Percentiles rank a stretch among this genome's conserved stretches.
These are phyloP conservation scores for Drosophila borealis DNA, from an alignment of 2,888 invertebrate genomes.

Conservation along the genomic window DNA sequence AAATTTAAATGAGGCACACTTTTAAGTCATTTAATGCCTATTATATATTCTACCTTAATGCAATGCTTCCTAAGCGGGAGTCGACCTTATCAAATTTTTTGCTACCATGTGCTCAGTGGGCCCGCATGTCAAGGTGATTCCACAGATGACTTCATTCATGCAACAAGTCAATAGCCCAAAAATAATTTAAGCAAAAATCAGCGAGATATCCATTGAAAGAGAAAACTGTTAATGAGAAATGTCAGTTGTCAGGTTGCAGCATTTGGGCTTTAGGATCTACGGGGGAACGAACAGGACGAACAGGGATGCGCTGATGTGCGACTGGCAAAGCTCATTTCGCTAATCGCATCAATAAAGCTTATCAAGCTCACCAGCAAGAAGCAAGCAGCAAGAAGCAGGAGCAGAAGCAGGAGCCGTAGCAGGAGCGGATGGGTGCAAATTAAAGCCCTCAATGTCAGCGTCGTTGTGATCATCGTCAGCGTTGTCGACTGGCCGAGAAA, in stretches of 20 bases:
- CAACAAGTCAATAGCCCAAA: slow-evolving; percentile 59
- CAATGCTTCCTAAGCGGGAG: neutral
- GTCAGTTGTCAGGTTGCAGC: slow-evolving; percentile 73
- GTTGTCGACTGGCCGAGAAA: slow-evolving; percentile 59
- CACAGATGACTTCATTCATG: slow-evolving; percentile 64
- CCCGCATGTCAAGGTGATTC: slow-evolving; percentile 52
- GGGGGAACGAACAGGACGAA: slow-evolving; percentile 9
- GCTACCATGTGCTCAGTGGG: slow-evolving; percentile 21
- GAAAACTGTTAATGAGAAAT: slow-evolving; percentile 76
- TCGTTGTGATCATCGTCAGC: slow-evolving; percentile 34
- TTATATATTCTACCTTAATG: neutral
- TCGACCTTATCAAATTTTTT: slow-evolving; percentile 1
- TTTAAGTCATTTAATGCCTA: too few species aligned
- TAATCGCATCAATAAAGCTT: slow-evolving; percentile 81
- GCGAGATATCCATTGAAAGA: neutral
- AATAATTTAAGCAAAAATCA: neutral
- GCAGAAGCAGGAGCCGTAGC: neutral
- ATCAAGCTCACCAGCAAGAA: slow-evolving; percentile 60
- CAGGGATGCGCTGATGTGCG: slow-evolving; percentile 30
- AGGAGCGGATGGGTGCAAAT: slow-evolving; percentile 26
- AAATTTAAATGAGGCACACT: too few species aligned
- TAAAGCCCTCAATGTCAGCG: slow-evolving; percentile 69
- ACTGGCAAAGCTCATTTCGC: slow-evolving; percentile 76
- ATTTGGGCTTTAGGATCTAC: slow-evolving; percentile 11
- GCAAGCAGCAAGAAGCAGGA: neutral